Evolutionary conservation across 35 echinoderm and acorn worm species (phyloP).

Genomic region (Antedon bifida): DNA sequence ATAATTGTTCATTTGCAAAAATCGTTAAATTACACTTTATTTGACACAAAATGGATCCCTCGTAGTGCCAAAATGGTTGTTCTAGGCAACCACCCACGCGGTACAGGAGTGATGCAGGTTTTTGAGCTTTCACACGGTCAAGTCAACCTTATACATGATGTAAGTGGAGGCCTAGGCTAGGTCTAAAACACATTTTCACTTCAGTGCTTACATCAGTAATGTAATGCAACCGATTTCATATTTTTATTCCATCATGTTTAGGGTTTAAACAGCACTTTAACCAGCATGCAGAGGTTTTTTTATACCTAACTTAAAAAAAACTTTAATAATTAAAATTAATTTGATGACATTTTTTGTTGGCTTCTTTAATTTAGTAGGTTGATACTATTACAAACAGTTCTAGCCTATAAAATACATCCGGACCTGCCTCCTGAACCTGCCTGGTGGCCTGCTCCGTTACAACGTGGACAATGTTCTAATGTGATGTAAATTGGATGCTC

Average conservation of each 20-base stretch:
- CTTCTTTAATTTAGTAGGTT: too few relatives aligned
- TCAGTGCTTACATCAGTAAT: not conserved
- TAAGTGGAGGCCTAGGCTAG: slow-evolving; percentile 1
- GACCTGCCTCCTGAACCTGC: too few relatives aligned
- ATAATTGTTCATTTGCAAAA: slow-evolving; percentile 69
- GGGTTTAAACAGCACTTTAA: not conserved
- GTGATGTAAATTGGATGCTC: too few relatives aligned
- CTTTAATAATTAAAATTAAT: too few relatives aligned
- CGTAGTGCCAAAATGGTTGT: slow-evolving; percentile 95
- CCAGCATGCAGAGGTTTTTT: too few relatives aligned
- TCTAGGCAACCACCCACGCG: slow-evolving; percentile 72
- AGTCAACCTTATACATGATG: slow-evolving; percentile 49
- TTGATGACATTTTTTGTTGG: too few relatives aligned
- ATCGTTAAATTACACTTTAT: slow-evolving; percentile 70
- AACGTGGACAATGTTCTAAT: too few relatives aligned
- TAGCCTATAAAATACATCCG: too few relatives aligned
- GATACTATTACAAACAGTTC: too few relatives aligned
- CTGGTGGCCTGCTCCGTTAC: too few relatives aligned
- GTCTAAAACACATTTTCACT: not conserved
- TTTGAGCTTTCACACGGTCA: slow-evolving; percentile 73
- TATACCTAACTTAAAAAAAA: too few relatives aligned
- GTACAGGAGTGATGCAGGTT: slow-evolving; percentile 81
- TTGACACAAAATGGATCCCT: slow-evolving; percentile 81
- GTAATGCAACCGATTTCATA: not conserved
- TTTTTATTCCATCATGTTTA: not conserved